Evolutionary conservation across 1,140 invertebrate species (phyloP).

Genomic region (Polypedilum pembai): DNA sequence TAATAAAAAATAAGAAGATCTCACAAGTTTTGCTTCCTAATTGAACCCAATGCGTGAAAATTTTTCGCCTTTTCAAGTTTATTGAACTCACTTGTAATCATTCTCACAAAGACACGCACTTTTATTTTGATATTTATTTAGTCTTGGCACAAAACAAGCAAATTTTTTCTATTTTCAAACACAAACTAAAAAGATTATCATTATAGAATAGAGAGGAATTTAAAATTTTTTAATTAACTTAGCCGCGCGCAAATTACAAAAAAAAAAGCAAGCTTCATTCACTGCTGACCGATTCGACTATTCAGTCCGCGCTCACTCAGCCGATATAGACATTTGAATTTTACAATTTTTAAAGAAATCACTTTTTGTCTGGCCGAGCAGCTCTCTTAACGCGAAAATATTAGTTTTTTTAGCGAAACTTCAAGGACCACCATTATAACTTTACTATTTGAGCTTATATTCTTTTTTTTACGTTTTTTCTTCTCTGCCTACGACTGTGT

Average conservation of each 20-base stretch:
- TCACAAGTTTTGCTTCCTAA: neutral
- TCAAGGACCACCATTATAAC: slow-evolving; percentile 24
- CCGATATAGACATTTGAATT: slow-evolving; percentile 18
- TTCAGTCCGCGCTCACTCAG: slow-evolving; percentile 15
- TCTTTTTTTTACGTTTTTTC: slow-evolving; percentile 6
- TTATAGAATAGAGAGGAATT: neutral
- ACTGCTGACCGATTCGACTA: neutral
- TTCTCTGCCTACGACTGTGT: neutral
- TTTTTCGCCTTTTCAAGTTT: neutral
- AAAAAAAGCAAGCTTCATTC: neutral
- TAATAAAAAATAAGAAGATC: slow-evolving; percentile 4
- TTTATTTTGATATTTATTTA: neutral
- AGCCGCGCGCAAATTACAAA: neutral
- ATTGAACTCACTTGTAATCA: neutral
- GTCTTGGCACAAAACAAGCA: too few relatives aligned
- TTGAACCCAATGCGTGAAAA: neutral
- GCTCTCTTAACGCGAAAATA: slow-evolving; percentile 14
- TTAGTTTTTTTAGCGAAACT: slow-evolving; percentile 27
- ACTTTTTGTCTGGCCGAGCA: slow-evolving; percentile 21
- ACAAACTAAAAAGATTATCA: too few relatives aligned
- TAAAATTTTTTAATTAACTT: neutral
- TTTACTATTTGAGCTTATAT: neutral
- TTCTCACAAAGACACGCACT: neutral
- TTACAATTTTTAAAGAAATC: slow-evolving; percentile 24
- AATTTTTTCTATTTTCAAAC: too few relatives aligned